Percentiles rank a stretch among this genome's conserved stretches.
Evolutionary conservation across 2,797 vertebrate genomes (phyloP).

Genomic region (Gallinago solitaria): DNA sequence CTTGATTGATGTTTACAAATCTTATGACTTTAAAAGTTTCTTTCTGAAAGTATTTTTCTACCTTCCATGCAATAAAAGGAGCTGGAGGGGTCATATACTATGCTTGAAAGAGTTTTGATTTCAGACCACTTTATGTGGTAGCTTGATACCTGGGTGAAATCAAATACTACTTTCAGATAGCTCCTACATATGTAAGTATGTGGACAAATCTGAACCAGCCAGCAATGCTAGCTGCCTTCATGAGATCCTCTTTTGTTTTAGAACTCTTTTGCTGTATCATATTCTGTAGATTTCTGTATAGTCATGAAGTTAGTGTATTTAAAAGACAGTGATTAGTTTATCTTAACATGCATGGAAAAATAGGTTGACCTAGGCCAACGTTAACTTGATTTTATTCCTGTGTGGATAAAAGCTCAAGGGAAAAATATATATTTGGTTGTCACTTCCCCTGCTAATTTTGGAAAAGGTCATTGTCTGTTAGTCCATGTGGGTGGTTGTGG

Average conservation of each 20-base stretch:
- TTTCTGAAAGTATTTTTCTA: neutral
- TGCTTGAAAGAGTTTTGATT: neutral
- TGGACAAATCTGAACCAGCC: neutral
- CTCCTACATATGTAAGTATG: neutral
- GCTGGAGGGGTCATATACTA: neutral
- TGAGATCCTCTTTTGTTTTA: neutral
- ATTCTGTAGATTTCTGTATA: neutral
- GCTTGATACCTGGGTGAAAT: neutral
- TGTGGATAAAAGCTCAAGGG: neutral
- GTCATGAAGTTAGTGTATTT: neutral
- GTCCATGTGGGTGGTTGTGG: neutral
- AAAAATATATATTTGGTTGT: neutral
- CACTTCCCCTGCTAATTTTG: neutral
- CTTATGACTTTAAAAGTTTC: neutral
- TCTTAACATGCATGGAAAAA: neutral
- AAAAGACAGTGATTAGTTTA: neutral
- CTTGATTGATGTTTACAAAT: neutral
- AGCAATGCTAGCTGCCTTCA: neutral
- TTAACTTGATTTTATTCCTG: neutral
- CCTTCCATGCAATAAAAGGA: neutral
- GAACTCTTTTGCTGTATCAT: neutral
- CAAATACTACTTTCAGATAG: neutral
- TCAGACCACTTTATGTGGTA: neutral
- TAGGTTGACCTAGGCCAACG: neutral
- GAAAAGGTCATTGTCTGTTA: neutral